Evolutionary conservation across 2,113 vertebrate genomes (phyloP), one percentile per base, ranked within the genome.

Genomic region (Crotalus viridis): DNA sequence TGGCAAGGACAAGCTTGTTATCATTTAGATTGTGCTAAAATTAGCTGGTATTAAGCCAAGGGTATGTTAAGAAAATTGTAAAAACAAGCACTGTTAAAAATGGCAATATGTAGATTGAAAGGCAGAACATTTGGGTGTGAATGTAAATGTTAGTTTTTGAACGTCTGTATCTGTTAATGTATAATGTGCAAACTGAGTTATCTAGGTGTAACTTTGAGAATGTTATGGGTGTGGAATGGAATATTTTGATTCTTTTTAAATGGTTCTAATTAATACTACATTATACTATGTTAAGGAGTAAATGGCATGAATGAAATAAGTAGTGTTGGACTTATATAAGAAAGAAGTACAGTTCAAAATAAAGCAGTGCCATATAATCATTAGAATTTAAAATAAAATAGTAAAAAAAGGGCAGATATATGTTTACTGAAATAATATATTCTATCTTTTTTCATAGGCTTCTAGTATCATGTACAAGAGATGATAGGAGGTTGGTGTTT

Each of bases 141-240:
- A 87, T 90, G 92, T 21, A 94, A 94, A 90, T 26, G 9, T 19
- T 91, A 26, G 74, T 43, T 95, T 95, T 93, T 92, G 9, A 95
- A 93, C 93, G 94, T 54, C 94, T 96, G 94, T 91, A 91, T 56
- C 89, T 95, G 93, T 94, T 96, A n/a, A 89, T 85, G 94, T 92
- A 90, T 69, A 90, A 91, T 87, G 43, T 87, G 43, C 59, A 59
- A 24, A 10, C 10, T 90, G 64, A 33, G 22, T 93, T 95, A 94
- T 92, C 94, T 87, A 39, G 43, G 85, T 46, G 46, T 91, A 59
- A 48, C 43, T 59, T 87, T 87, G 43, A 59, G 56, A 61, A 26
- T 21, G 85, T 61, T 61, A 91, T 87, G 74, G 74, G 74, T 87
- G 10, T 61, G 74, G 21, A 55, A 54, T 91, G 85, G 54, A 57